A percentile compares a stretch with the other conserved stretches of the same genome.
Evolutionary conservation across 2,797 vertebrate species (phyloP).

Genomic region (Ataeniobius toweri): DNA sequence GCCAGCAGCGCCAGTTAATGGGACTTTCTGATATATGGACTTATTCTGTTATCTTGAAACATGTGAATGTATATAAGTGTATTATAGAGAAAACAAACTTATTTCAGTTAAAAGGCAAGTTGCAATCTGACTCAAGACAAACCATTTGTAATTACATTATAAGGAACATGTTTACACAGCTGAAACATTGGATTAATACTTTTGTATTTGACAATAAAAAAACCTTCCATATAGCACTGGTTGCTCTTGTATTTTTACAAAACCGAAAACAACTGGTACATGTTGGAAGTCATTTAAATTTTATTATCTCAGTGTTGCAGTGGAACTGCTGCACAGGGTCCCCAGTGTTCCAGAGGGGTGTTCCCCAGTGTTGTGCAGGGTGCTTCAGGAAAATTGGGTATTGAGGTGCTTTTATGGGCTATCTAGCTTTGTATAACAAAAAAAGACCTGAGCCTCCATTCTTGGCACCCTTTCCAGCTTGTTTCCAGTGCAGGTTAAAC

Average conservation of each 20-base stretch:
- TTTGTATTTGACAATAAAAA: slow-evolving; percentile 67
- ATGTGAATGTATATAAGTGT: slow-evolving; percentile 64
- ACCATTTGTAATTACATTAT: slow-evolving; percentile 11
- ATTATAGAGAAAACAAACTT: slow-evolving; percentile 41
- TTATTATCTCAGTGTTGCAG: not conserved
- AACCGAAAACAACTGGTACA: not conserved
- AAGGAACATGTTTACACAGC: slow-evolving; percentile 20
- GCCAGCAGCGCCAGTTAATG: slow-evolving; percentile 82
- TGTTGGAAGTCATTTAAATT: not conserved
- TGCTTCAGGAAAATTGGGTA: too few species aligned
- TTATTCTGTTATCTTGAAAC: slow-evolving; percentile 45
- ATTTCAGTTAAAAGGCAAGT: slow-evolving; percentile 36
- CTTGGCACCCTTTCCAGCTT: not conserved
- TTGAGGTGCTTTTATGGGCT: not conserved
- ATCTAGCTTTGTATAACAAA: not conserved
- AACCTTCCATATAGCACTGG: not conserved
- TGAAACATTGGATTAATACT: slow-evolving; percentile 32
- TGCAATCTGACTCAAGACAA: slow-evolving; percentile 38
- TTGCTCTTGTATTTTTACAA: slow-evolving; percentile 3
- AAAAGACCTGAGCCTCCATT: not conserved
- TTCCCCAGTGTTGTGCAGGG: too few species aligned
- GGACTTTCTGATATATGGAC: slow-evolving; percentile 31
- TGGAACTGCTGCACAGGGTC: too few species aligned
- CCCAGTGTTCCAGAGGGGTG: too few species aligned
- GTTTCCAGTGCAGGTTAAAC: not conserved